Evolutionary conservation across 2,888 invertebrate species (phyloP).

Genomic region (Smittia sp.): DNA sequence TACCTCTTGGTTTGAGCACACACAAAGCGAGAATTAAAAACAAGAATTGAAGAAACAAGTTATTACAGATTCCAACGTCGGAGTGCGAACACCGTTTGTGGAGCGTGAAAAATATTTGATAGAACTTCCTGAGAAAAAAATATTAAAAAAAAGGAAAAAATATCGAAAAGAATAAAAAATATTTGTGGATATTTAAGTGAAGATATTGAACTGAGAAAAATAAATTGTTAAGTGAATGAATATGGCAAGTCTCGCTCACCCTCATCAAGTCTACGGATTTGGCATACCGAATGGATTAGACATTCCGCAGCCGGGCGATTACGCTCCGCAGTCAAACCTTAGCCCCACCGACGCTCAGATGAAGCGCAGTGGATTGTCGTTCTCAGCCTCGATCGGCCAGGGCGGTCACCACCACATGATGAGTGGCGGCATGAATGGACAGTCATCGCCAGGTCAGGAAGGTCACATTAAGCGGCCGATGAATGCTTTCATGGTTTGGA

Average conservation of each 20-base stretch:
- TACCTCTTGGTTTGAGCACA: slow-evolving; percentile 41
- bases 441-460: slow-evolving; percentile 56
- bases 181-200: background rate
- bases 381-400: slow-evolving; percentile 49
- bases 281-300: slow-evolving; percentile 52
- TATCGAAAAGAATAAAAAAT: background rate
- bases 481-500: slow-evolving; percentile 98
- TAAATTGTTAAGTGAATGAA: slow-evolving; percentile 8
- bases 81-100: slow-evolving; percentile 38
- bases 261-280: slow-evolving; percentile 51
- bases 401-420: slow-evolving; percentile 45
- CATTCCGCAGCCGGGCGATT: slow-evolving; percentile 51
- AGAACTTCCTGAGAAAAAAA: slow-evolving; percentile 6
- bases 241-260: slow-evolving; percentile 53
- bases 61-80: slow-evolving; percentile 41
- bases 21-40: slow-evolving; percentile 41
- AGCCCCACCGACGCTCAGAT: slow-evolving; percentile 51
- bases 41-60: slow-evolving; percentile 41
- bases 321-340: slow-evolving; percentile 49
- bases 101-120: slow-evolving; percentile 16
- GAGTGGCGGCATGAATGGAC: slow-evolving; percentile 42
- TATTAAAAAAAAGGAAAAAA: background rate
- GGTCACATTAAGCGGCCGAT: slow-evolving; percentile 93
- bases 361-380: slow-evolving; percentile 52
- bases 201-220: slow-evolving; percentile 17